A percentile compares a stretch with the other conserved stretches of the same genome.
phyloP scores from a whole-genome alignment of 2,888 invertebrate species.

The Torymus tubicola region DNA sequence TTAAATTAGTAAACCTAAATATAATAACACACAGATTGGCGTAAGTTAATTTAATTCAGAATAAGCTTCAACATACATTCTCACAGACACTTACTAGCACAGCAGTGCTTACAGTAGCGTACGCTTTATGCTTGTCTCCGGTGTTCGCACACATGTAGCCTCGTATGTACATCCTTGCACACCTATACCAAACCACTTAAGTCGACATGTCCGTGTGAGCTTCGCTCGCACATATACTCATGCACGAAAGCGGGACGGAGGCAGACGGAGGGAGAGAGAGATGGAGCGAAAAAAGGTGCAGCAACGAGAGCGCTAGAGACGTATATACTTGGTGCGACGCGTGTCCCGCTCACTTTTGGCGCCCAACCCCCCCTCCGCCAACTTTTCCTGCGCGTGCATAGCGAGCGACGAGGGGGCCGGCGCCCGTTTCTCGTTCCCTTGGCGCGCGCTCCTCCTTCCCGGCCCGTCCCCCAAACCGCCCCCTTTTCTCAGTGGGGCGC shows the following conservation, averaged over 20 bases:
- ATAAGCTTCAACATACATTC: neutral
- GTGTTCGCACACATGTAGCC: slow-evolving; percentile 26
- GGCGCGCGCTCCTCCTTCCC: slow-evolving; percentile 48
- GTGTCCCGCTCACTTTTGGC: slow-evolving; percentile 26
- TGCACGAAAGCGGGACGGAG: neutral
- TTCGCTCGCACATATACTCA: neutral
- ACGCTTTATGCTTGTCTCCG: slow-evolving; percentile 26
- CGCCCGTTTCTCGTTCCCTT: neutral
- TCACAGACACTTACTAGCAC: neutral
- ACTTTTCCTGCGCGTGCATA: neutral
- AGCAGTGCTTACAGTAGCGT: slow-evolving; percentile 10
- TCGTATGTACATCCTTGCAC: slow-evolving; percentile 1
- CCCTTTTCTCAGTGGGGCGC: slow-evolving; percentile 65
- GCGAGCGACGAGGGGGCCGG: neutral
- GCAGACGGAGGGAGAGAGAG: neutral
- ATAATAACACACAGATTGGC: too few species aligned
- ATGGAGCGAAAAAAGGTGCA: slow-evolving; percentile 4
- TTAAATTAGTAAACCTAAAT: too few species aligned
- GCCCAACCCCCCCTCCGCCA: neutral
- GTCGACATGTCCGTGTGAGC: neutral
- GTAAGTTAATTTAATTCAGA: too few species aligned
- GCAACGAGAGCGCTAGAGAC: neutral
- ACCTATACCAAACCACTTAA: neutral
- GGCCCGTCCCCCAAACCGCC: slow-evolving; percentile 65
- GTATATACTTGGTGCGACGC: neutral